A percentile compares a stretch with the other conserved stretches of the same genome.
These are phyloP conservation scores for Amniataba percoides DNA, from an alignment of 2,797 vertebrate genomes.

Conservation along the genomic window DNA sequence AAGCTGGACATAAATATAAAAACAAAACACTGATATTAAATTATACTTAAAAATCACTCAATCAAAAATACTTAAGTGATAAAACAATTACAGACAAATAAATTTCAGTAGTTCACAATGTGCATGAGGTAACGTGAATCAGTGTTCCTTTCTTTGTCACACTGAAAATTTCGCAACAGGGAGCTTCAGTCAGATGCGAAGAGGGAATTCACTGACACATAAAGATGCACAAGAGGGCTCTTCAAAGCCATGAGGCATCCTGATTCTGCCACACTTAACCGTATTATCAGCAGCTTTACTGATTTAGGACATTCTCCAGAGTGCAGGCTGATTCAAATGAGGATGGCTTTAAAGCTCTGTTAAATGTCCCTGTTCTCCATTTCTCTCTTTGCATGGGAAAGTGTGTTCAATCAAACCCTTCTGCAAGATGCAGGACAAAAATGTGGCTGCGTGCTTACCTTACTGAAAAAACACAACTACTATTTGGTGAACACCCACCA, in stretches of 20 bases:
- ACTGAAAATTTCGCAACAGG: background rate
- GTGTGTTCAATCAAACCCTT: constrained; percentile 3
- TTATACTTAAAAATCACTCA: constrained; percentile 30
- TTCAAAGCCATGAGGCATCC: constrained; percentile 25
- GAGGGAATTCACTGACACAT: constrained; percentile 4
- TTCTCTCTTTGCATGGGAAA: constrained; percentile 35
- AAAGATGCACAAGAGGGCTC: background rate
- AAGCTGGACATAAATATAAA: constrained; percentile 41
- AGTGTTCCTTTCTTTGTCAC: background rate
- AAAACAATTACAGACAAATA: constrained; percentile 38
- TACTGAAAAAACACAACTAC: background rate
- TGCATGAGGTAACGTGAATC: constrained; percentile 28
- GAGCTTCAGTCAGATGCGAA: constrained; percentile 6
- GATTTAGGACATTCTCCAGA: constrained; percentile 17
- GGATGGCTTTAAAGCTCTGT: constrained; percentile 35
- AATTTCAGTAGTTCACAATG: constrained; percentile 38
- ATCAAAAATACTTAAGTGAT: constrained; percentile 17
- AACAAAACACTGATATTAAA: constrained; percentile 45
- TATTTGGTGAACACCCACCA: background rate
- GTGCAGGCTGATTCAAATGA: constrained; percentile 14
- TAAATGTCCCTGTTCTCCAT: constrained; percentile 11
- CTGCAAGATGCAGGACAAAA: constrained; percentile 15
- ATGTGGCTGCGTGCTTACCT: background rate
- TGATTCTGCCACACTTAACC: constrained; percentile 24
- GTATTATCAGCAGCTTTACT: constrained; percentile 31